A percentile compares a stretch with the other conserved stretches of the same genome.
phyloP scores from a whole-genome alignment of 2,888 invertebrate genomes.

The Pegoplata infirma region DNA sequence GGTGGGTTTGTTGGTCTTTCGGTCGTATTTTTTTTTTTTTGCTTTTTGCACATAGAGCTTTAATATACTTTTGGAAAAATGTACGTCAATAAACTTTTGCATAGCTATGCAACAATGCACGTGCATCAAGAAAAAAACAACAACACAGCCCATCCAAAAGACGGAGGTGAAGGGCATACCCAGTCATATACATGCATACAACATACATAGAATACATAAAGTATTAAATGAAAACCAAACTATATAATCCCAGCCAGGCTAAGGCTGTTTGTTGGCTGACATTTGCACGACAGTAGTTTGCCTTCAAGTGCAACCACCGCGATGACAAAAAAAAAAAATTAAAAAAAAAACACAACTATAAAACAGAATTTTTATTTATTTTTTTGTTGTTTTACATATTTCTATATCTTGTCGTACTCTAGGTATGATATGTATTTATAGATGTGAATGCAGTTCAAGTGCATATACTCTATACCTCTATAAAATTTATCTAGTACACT shows the following conservation, averaged over 20 bases:
- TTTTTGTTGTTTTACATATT: background rate
- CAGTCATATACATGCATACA: background rate
- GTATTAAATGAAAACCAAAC: no score
- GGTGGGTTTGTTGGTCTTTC: slow-evolving; percentile 64
- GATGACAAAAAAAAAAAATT: slow-evolving; percentile 41
- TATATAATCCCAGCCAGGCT: slow-evolving; percentile 47
- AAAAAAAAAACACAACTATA: background rate
- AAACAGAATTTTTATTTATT: background rate
- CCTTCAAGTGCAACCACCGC: slow-evolving; percentile 62
- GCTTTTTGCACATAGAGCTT: background rate
- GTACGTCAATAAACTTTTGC: slow-evolving; percentile 63
- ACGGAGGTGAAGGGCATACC: slow-evolving; percentile 60
- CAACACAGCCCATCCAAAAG: slow-evolving; percentile 7
- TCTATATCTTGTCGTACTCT: background rate
- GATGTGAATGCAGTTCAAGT: slow-evolving; percentile 62
- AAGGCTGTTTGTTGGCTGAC: slow-evolving; percentile 53
- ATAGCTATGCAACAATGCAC: slow-evolving; percentile 62
- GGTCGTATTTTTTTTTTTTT: slow-evolving; percentile 53
- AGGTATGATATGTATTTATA: slow-evolving; percentile 44
- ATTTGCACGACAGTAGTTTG: slow-evolving; percentile 63
- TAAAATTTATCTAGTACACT: background rate
- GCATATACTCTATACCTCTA: slow-evolving; percentile 43
- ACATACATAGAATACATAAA: background rate
- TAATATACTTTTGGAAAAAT: slow-evolving; percentile 41
- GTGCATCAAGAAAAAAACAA: slow-evolving; percentile 41